These are phyloP conservation scores for Lamellibrachia columna DNA, from an alignment of 2,888 invertebrate genomes.

Conservation along the genomic window DNA sequence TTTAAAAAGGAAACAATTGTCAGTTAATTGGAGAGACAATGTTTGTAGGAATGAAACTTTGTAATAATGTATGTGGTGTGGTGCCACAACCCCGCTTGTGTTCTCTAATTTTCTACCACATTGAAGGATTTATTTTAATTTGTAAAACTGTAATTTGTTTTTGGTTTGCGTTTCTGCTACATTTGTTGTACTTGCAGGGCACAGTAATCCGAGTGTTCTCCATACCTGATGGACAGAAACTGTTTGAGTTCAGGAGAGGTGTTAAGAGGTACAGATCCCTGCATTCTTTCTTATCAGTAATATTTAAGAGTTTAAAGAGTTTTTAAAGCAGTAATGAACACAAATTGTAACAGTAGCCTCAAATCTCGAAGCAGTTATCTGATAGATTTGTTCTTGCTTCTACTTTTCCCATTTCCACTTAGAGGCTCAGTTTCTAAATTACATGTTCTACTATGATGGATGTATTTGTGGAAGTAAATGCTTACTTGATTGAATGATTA, in stretches of 20 bases:
- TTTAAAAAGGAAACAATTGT: too few relatives aligned
- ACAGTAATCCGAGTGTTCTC: constrained; percentile 97
- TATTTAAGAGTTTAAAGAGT: not conserved
- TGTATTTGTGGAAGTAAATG: not conserved
- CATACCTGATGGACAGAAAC: constrained; percentile 82
- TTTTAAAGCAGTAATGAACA: not conserved
- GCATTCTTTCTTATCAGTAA: not conserved
- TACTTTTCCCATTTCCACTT: not conserved
- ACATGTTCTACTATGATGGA: not conserved
- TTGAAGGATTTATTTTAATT: not conserved
- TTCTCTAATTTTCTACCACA: not conserved
- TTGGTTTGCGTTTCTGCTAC: not conserved
- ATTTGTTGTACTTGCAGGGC: constrained; percentile 71
- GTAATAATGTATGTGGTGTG: too few relatives aligned
- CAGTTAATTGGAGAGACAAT: too few relatives aligned
- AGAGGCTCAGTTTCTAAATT: too few relatives aligned
- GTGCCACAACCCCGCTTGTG: too few relatives aligned
- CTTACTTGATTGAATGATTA: not conserved
- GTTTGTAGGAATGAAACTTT: too few relatives aligned
- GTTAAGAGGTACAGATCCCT: constrained; percentile 77
- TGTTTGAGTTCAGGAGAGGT: constrained; percentile 96
- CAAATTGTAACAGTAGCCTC: not conserved
- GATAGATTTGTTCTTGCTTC: not conserved
- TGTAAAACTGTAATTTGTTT: not conserved
- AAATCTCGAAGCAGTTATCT: not conserved